Evolutionary conservation across 2,888 invertebrate genomes (phyloP), one percentile per base, ranked within the genome.

Genomic region (Venusia cambrica): DNA sequence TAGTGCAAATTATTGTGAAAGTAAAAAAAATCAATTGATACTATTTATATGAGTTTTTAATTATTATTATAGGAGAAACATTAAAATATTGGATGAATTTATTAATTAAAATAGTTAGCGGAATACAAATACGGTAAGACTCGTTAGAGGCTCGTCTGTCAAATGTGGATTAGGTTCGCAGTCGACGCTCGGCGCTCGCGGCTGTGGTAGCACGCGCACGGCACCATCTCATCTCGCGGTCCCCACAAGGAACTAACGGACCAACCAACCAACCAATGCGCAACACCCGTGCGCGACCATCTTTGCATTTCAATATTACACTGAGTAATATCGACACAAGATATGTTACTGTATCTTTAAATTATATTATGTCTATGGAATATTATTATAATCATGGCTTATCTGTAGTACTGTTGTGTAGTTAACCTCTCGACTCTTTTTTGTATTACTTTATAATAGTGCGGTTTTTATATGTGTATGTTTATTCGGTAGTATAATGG

Each of bases 41-140:
- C 81, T 83, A 84, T 83, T 81, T 85, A 83, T 85, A 85, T 87
- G 85, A 81, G 75, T 87, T 87, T 79, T 83, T 84, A 79, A 84
- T 84, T 84, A 84, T 85, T 84, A 84, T 81, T 85, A 84, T 87
- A 85, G 83, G 84, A 68, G 75, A 74, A 76, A 70, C 69, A 83
- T 84, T 76, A 76, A 85, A 77, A 83, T 85, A 85, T 85, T 84
- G 83, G 81, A 85, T 80, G 85, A 87, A 87, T 87, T 85, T 87
- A 87, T 87, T 85, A 87, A 84, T 84, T 85, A 87, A 87, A 84
- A 85, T 87, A 87, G 85, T 85, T 85, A 87, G 87, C 84, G 72
- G 85, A 87, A 83, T 87, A 85, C 85, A 84, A 81, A 81, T 85
- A 87, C 79, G 83, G 70, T 85, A 87, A 85, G 85, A 83, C 73